Base-by-base conservation (phyloP, 1,140 invertebrate species). In the Drosophila busckii region DNA sequence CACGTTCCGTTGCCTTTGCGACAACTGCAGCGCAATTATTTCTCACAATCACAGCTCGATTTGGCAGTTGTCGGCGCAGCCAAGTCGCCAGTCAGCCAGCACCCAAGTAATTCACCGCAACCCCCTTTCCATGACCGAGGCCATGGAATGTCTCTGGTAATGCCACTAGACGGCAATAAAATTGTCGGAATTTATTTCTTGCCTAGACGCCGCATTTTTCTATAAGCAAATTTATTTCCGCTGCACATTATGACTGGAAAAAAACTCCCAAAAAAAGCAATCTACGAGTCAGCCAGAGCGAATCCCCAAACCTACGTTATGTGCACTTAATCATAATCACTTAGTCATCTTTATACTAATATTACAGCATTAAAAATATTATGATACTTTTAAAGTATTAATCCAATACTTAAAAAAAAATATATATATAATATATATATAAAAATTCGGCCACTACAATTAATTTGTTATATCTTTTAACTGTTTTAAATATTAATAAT, bases 81-180 rank as follows among this genome's bases (percentile, higher is more conserved):
- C 49, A 73, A 70, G 63, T 78, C 73, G 2, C 29, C 31, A 7
- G 7, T 17, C 7, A 10, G 1, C 26, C 9, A 9, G 1, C 3
- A 25, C 4, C 4, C 8, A 7, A 1, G 4, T n/a, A n/a, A n/a
- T 15, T 19, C 2, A 6, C 41, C 16, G 3, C 16, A 13, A 19
- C 6, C 17, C 13, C 49, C 23, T 32, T n/a, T 10, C 8, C 2
- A 25, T n/a, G 10, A 9, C 23, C 22, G 35, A 16, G 26, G 40
- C 34, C 31, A 32, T 41, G 23, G 45, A 34, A 53, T 40, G 41
- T 29, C 31, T 29, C 20, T 45, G 67, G 63, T 80, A 78, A 78
- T 78, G 68, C 54, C 71, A 65, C 71, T 52, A 78, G 71, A 78
- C 71, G 58, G 63, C 73, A 54, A 80, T 78, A 78, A 78, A 78